A percentile compares a stretch with the other conserved stretches of the same genome.
These are phyloP conservation scores for Oryzias sinensis DNA, from an alignment of 2,797 vertebrate genomes.

Conservation along the genomic window DNA sequence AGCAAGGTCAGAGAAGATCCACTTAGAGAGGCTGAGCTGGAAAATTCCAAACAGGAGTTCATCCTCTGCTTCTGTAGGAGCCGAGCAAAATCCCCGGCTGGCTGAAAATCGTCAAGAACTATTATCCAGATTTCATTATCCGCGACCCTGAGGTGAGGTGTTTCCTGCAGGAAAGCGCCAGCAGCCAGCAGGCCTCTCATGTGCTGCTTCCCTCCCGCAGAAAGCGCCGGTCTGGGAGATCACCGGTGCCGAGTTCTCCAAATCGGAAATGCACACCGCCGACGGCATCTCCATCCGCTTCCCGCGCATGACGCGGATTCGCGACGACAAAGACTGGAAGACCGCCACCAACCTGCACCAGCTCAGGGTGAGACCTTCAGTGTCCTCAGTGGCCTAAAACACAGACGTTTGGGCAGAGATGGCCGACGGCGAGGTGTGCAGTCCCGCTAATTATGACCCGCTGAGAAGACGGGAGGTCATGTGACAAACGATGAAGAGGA, in stretches of 20 bases:
- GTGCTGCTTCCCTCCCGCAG: conserved; percentile 60
- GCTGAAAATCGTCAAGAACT: conserved; percentile 97
- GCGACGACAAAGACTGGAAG: conserved; percentile 97
- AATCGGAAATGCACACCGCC: conserved; percentile 94
- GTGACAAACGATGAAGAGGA: neutral
- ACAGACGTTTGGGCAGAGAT: no score
- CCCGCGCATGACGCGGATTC: conserved; percentile 93
- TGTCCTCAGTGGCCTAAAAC: neutral
- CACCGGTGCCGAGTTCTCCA: conserved; percentile 96
- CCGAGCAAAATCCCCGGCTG: conserved; percentile 93
- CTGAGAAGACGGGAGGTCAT: conserved; percentile 4
- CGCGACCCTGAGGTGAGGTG: conserved; percentile 89
- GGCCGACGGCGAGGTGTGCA: neutral
- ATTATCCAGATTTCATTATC: conserved; percentile 96
- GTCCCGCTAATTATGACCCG: conserved; percentile 4
- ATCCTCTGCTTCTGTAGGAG: conserved; percentile 77
- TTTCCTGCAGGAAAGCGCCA: neutral
- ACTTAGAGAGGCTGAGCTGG: conserved; percentile 5
- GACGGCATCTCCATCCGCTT: conserved; percentile 99
- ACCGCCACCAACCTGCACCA: conserved; percentile 90
- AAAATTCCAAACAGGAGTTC: conserved; percentile 3
- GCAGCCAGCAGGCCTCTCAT: neutral
- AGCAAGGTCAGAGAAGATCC: conserved; percentile 84
- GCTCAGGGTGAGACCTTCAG: conserved; percentile 79
- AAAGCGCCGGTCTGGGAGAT: conserved; percentile 96